Percentiles rank a stretch among this genome's conserved stretches.
Conservation (phyloP, 2,888 invertebrate genomes). For the Anaspis maculata region DNA sequence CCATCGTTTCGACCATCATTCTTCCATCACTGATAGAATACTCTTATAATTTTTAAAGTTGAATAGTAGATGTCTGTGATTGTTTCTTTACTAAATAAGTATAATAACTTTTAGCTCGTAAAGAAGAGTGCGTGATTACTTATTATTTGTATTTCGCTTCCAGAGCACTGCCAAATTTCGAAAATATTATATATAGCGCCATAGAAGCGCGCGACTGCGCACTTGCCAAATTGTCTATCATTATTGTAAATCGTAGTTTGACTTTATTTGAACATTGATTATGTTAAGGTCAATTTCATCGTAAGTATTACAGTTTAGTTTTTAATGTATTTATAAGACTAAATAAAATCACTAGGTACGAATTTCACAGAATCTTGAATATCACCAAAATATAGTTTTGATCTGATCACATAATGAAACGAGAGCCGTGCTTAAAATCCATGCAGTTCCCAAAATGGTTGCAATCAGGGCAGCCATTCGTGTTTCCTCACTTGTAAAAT, state of each 20-base stretch:
- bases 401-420: constrained; percentile 27
- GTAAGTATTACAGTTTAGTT: constrained; percentile 1
- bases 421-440: constrained; percentile 29
- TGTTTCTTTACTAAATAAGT: constrained; percentile 25
- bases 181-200: constrained; percentile 15
- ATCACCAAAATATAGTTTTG: constrained; percentile 11
- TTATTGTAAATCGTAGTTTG: constrained; percentile 5
- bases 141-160: constrained; percentile 20
- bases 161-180: constrained; percentile 28
- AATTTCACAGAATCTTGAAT: too few relatives aligned
- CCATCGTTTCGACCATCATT: too few relatives aligned
- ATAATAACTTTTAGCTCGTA: too few relatives aligned
- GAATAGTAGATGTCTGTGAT: constrained; percentile 35
- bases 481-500: constrained; percentile 23
- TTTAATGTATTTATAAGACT: not conserved
- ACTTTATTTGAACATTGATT: constrained; percentile 2
- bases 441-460: constrained; percentile 25
- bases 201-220: constrained; percentile 20
- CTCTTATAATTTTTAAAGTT: constrained; percentile 23
- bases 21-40: constrained; percentile 20
- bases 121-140: constrained; percentile 27
- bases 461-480: constrained; percentile 27
- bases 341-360: not conserved
- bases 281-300: constrained; percentile 1
- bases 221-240: constrained; percentile 29